A percentile compares a stretch with the other conserved stretches of the same genome.
Evolutionary conservation across 2,797 vertebrate species (phyloP).

Genomic region (Salmo trutta): DNA sequence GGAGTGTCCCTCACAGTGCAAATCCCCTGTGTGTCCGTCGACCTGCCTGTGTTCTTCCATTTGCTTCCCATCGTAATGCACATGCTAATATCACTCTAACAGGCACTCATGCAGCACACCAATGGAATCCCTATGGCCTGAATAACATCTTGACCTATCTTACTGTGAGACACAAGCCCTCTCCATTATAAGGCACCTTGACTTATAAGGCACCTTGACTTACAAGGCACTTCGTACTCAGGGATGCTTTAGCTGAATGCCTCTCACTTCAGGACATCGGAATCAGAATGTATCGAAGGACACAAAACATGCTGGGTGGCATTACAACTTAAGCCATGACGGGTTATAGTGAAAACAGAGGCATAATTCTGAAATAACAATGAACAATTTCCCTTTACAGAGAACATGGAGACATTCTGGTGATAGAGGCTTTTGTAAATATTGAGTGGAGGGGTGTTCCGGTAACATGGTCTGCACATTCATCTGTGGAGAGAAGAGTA

Average conservation of each 20-base stretch:
- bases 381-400: conserved; percentile 57
- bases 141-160: conserved; percentile 60
- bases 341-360: conserved; percentile 48
- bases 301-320: conserved; percentile 54
- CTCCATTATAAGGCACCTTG: conserved; percentile 32
- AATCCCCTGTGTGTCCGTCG: conserved; percentile 62
- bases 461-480: conserved; percentile 73
- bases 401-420: conserved; percentile 49
- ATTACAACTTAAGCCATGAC: conserved; percentile 49
- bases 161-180: conserved; percentile 46
- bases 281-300: conserved; percentile 40
- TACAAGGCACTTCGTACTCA: conserved; percentile 41
- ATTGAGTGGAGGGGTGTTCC: conserved; percentile 69
- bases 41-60: conserved; percentile 46
- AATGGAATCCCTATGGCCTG: conserved; percentile 33
- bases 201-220: conserved; percentile 34
- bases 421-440: conserved; percentile 69
- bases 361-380: conserved; percentile 61
- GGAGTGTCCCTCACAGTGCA: conserved; percentile 60
- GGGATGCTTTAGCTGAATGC: conserved; percentile 64
- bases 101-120: conserved; percentile 40
- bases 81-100: conserved; percentile 69
- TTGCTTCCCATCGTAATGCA: conserved; percentile 47
- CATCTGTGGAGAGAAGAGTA: conserved; percentile 68
- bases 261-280: conserved; percentile 50